These are phyloP conservation scores for Brachypalpus laphriformis DNA, from an alignment of 2,888 invertebrate species.

Conservation along the genomic window DNA sequence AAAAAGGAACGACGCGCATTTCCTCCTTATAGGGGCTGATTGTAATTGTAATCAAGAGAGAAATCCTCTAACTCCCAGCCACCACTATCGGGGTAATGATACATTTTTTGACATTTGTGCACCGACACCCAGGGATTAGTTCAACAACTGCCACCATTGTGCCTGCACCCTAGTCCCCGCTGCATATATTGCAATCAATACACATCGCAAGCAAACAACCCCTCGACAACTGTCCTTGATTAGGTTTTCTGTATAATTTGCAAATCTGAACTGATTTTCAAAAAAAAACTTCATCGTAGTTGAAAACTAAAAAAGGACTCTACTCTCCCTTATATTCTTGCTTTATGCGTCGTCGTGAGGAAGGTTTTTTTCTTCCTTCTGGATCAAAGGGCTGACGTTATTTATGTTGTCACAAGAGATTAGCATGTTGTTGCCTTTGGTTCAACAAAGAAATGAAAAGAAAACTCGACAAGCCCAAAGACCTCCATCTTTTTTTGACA, in stretches of 20 bases:
- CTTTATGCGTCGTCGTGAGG: constrained; percentile 1
- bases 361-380: constrained; percentile 9
- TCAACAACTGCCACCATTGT: constrained; percentile 71
- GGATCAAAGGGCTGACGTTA: constrained; percentile 73
- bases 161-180: constrained; percentile 38
- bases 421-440: constrained; percentile 69
- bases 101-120: constrained; percentile 73
- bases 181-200: constrained; percentile 26
- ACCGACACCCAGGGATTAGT: constrained; percentile 73
- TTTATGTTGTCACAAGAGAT: constrained; percentile 74
- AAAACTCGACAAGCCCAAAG: constrained; percentile 58
- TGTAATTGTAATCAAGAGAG: constrained; percentile 66
- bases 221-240: constrained; percentile 64
- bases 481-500: constrained; percentile 31
- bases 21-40: constrained; percentile 65
- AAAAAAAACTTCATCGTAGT: constrained; percentile 24
- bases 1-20: constrained; percentile 30
- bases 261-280: constrained; percentile 57
- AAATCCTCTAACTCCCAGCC: constrained; percentile 9
- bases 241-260: constrained; percentile 66
- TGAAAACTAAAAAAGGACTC: constrained; percentile 48
- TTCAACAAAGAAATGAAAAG: constrained; percentile 65
- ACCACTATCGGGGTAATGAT: constrained; percentile 61
- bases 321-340: not conserved
- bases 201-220: constrained; percentile 18